These are phyloP conservation scores for Prunella fulvescens DNA, from an alignment of 2,113 vertebrate genomes.

Conservation along the genomic window DNA sequence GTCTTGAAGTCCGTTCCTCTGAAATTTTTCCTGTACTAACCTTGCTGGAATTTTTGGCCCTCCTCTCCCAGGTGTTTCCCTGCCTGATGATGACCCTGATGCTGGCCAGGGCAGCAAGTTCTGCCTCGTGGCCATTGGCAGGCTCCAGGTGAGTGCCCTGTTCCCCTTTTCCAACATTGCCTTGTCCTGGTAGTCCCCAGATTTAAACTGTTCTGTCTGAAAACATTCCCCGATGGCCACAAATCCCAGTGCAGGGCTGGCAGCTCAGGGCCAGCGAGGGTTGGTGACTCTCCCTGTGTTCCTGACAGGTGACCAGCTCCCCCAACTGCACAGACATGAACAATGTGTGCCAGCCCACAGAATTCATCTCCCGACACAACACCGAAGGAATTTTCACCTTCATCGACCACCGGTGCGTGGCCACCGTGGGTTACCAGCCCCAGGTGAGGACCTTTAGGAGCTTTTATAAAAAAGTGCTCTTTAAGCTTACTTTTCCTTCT, in stretches of 20 bases:
- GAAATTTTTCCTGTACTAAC: background rate
- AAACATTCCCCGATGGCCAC: rapidly evolving
- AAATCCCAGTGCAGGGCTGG: background rate
- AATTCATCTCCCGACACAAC: slow-evolving; percentile 96
- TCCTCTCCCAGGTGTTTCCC: slow-evolving; percentile 80
- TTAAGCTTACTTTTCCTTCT: rapidly evolving
- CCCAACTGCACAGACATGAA: slow-evolving; percentile 86
- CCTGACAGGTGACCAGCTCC: slow-evolving; percentile 87
- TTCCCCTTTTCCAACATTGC: rapidly evolving
- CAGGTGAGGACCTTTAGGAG: slow-evolving; percentile 72
- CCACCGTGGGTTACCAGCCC: slow-evolving; percentile 90
- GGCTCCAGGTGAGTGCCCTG: slow-evolving; percentile 79
- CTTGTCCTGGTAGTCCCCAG: rapidly evolving
- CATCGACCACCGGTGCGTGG: slow-evolving; percentile 90
- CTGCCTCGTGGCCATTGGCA: slow-evolving; percentile 95
- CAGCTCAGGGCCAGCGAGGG: background rate
- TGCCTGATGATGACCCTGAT: slow-evolving; percentile 90
- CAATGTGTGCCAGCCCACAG: slow-evolving; percentile 85
- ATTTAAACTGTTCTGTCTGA: rapidly evolving
- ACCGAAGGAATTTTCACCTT: slow-evolving; percentile 91
- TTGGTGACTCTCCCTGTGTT: rapidly evolving
- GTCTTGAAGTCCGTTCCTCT: background rate
- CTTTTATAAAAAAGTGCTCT: background rate
- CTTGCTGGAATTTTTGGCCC: background rate
- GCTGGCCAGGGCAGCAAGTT: slow-evolving; percentile 90